Evolutionary conservation across 2,888 invertebrate genomes (phyloP).

Genomic region (Tetropium fuscum): DNA sequence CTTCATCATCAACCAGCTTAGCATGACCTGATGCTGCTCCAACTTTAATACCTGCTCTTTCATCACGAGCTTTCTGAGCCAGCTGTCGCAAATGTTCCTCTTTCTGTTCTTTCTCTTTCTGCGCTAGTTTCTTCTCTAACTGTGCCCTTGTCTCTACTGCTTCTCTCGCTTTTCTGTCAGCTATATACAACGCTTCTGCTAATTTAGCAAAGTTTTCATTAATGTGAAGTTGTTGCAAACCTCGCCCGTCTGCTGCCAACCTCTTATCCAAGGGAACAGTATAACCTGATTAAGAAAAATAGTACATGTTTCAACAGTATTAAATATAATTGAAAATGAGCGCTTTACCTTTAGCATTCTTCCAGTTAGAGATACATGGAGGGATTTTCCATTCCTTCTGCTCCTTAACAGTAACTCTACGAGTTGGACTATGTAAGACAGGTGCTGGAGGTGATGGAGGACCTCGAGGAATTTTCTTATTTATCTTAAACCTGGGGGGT

Average conservation of each 20-base stretch:
- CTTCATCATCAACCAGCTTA: conserved; percentile 71
- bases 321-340: too few relatives aligned
- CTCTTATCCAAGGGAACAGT: conserved; percentile 98
- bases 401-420: conserved; percentile 98
- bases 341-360: conserved; percentile 88
- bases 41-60: conserved; percentile 85
- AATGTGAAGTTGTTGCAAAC: conserved; percentile 96
- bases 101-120: conserved; percentile 98
- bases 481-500: conserved; percentile 97
- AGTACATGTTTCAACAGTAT: too few relatives aligned
- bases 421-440: conserved; percentile 97
- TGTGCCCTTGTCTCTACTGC: conserved; percentile 97
- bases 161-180: conserved; percentile 95
- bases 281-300: conserved; percentile 70
- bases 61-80: conserved; percentile 96
- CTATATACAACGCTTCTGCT: conserved; percentile 97
- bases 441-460: conserved; percentile 99
- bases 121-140: conserved; percentile 94
- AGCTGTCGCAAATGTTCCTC: conserved; percentile 93
- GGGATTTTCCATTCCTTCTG: conserved; percentile 99
- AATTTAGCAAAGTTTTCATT: conserved; percentile 99
- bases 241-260: conserved; percentile 97
- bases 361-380: conserved; percentile 99
- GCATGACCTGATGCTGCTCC: conserved; percentile 30
- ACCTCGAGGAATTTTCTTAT: conserved; percentile 98